A percentile compares a stretch with the other conserved stretches of the same genome.
Conservation (phyloP, 2,113 vertebrate genomes). For the Lagopus leucura region DNA sequence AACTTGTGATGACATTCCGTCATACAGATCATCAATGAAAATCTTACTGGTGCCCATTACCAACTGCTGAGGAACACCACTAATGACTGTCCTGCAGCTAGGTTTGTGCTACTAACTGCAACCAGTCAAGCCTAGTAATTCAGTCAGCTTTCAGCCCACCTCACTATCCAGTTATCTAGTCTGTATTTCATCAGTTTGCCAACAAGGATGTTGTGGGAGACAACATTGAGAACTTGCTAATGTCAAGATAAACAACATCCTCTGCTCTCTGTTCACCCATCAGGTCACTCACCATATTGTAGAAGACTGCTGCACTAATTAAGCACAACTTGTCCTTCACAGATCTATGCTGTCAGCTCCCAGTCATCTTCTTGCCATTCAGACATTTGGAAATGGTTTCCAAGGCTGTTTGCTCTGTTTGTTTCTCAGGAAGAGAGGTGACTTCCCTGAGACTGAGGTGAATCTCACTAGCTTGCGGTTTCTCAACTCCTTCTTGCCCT, state of each 20-base stretch:
- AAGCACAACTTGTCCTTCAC: background rate
- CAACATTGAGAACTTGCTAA: background rate
- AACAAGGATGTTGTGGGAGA: background rate
- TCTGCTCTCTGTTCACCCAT: background rate
- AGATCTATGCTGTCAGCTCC: background rate
- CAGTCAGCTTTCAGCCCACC: background rate
- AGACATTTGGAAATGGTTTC: background rate
- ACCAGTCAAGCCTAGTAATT: background rate
- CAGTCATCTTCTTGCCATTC: background rate
- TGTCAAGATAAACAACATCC: background rate
- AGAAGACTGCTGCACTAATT: background rate
- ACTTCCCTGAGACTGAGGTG: background rate
- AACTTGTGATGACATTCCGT: background rate
- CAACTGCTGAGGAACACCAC: background rate
- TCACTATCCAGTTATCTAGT: background rate
- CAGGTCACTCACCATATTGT: background rate
- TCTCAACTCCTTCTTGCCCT: background rate
- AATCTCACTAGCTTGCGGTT: background rate
- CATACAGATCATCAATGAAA: background rate
- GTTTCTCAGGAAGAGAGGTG: background rate
- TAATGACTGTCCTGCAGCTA: background rate
- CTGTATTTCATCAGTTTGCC: background rate
- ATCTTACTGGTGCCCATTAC: background rate
- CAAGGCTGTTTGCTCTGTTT: background rate
- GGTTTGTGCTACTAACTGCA: background rate